These are phyloP conservation scores for Rotaria magnacalcarata DNA, from an alignment of 2,888 invertebrate genomes.

Conservation along the genomic window DNA sequence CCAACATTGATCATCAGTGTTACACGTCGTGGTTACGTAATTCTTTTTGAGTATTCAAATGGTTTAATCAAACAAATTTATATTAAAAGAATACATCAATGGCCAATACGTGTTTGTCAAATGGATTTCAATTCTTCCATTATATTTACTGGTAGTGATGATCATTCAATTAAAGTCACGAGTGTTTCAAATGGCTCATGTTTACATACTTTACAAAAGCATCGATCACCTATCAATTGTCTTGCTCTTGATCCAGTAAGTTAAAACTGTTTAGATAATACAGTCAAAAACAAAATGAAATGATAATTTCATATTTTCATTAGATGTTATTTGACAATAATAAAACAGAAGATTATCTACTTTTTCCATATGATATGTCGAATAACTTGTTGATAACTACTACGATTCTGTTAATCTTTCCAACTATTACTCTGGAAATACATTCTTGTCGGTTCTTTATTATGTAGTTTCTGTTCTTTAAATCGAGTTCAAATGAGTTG, in stretches of 20 bases:
- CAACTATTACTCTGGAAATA: too few species aligned
- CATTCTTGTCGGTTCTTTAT: too few species aligned
- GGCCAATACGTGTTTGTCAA: constrained; percentile 25
- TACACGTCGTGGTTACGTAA: not conserved
- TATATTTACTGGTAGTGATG: constrained; percentile 25
- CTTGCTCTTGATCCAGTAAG: constrained; percentile 7
- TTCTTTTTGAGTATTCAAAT: not conserved
- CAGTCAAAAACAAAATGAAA: too few species aligned
- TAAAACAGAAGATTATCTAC: too few species aligned
- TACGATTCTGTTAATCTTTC: too few species aligned
- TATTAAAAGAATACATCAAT: constrained; percentile 3
- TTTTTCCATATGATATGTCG: too few species aligned
- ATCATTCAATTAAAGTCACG: constrained; percentile 30
- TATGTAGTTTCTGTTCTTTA: too few species aligned
- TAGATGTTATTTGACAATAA: too few species aligned
- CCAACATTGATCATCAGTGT: not conserved
- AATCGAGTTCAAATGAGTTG: too few species aligned
- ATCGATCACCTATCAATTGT: constrained; percentile 20
- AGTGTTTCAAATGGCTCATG: not conserved
- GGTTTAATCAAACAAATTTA: constrained; percentile 3
- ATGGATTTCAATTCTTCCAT: not conserved
- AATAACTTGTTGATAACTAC: too few species aligned
- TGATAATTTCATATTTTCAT: too few species aligned
- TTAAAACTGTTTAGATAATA: not conserved
- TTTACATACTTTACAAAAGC: not conserved